Evolutionary conservation across 2,113 vertebrate species (phyloP).

Genomic region (Tragelaphus buxtoni): DNA sequence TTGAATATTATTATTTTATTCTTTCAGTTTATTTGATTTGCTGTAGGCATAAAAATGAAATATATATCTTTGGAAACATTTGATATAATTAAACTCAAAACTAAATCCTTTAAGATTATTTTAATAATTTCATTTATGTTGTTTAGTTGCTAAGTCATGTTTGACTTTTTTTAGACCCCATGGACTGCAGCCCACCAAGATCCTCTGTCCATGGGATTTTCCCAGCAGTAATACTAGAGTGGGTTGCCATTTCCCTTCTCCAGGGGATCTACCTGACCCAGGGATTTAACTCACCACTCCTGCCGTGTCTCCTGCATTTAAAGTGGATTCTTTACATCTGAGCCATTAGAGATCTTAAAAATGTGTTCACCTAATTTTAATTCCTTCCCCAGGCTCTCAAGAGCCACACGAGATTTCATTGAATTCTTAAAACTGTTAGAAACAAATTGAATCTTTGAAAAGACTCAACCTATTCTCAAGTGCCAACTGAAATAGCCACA

Average conservation of each 20-base stretch:
- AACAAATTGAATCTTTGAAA: neutral
- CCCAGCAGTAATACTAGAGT: neutral
- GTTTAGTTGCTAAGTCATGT: neutral
- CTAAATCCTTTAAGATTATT: neutral
- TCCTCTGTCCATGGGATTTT: neutral
- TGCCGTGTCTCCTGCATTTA: neutral
- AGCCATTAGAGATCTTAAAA: neutral
- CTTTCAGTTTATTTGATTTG: neutral
- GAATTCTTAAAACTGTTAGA: neutral
- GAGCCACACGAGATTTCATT: neutral
- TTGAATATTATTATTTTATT: neutral
- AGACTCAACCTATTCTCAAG: neutral
- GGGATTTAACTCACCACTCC: rapidly evolving
- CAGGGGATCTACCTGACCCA: neutral
- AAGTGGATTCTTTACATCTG: neutral
- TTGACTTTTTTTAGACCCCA: neutral
- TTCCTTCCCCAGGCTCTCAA: neutral
- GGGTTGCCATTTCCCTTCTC: neutral
- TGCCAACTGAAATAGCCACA: neutral
- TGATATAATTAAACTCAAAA: neutral
- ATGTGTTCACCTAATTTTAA: neutral
- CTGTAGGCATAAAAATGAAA: neutral
- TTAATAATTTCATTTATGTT: neutral
- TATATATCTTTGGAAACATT: neutral
- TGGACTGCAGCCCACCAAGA: neutral